Percentiles rank a stretch among this genome's conserved stretches.
Conservation (phyloP, 2,888 invertebrate genomes). For the Pantelozetes paolii region DNA sequence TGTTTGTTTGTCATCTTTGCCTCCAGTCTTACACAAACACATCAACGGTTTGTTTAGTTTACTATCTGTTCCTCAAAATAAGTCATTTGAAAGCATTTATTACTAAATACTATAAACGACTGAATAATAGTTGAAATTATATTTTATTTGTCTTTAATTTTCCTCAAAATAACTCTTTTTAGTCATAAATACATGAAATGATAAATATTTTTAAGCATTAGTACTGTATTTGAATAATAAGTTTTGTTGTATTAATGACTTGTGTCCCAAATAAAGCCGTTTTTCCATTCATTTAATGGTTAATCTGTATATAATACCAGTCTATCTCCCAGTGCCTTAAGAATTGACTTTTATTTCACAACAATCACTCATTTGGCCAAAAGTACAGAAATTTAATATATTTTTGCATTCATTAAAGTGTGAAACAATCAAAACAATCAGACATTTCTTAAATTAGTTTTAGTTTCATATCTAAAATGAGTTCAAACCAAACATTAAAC, state of each 20-base stretch:
- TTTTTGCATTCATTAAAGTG: conserved; percentile 15
- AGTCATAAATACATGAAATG: background rate
- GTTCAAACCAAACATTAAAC: conserved; percentile 20
- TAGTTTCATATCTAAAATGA: background rate
- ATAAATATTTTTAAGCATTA: background rate
- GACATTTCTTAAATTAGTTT: conserved; percentile 18
- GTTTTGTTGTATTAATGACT: conserved; percentile 14
- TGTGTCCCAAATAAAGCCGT: conserved; percentile 8
- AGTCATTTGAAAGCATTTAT: no score
- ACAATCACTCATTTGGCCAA: conserved; percentile 12
- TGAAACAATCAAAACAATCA: conserved; percentile 31
- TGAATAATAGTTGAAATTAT: no score
- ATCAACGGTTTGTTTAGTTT: no score
- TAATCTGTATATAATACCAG: conserved; percentile 19
- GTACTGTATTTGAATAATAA: background rate
- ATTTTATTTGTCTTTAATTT: background rate
- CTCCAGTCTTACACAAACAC: background rate
- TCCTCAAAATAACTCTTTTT: background rate
- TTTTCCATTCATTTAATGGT: conserved; percentile 10
- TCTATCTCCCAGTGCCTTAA: background rate
- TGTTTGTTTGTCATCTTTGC: background rate
- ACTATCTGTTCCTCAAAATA: no score
- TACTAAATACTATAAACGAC: no score
- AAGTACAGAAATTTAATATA: background rate
- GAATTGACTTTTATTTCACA: background rate